Evolutionary conservation across 2,888 invertebrate genomes (phyloP), one percentile per base, ranked within the genome.

Genomic region (Octodonta nipae): DNA sequence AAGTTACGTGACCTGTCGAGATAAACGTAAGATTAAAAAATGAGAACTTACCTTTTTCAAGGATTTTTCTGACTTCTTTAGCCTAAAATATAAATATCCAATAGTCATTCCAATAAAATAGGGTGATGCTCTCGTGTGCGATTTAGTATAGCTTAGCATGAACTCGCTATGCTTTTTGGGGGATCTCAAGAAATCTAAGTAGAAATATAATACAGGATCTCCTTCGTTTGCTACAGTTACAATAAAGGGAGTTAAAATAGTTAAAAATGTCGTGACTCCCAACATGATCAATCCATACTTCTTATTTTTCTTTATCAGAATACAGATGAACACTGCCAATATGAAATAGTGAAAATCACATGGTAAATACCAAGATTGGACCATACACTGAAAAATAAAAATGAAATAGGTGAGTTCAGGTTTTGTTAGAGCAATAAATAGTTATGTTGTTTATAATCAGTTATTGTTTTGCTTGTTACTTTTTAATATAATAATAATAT

Each of bases 331-430:
- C 4, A 70, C 51, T 0, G 68, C 67, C 5, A 74, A 46, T 30
- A 71, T 55, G 55, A 74, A 75, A 58, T 68, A 73, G 50, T 78
- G 78, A 58, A 76, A 75, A 56, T 79, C 78, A 36, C 73, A 74
- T 0, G 78, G 71, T 22, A 78, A 65, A 56, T 75, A 77, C 78
- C 78, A 79, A 1, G 75, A 68, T 36, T 70, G 66, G 1, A 72
- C 63, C 56, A 78, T 64, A 47, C 78, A 78, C 78, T 78, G 57
- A 24, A 65, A 58, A 30, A n/a, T n/a, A n/a, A n/a, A n/a, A n/a
- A n/a, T n/a, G n/a, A n/a, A n/a, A n/a, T n/a, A n/a, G n/a, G n/a
- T n/a, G n/a, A n/a, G n/a, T n/a, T n/a, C n/a, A n/a, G n/a, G n/a
- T n/a, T n/a, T n/a, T n/a, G n/a, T n/a, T n/a, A n/a, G n/a, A n/a